phyloP scores from a whole-genome alignment of 2,797 vertebrate genomes.

The Trematocara caparti region DNA sequence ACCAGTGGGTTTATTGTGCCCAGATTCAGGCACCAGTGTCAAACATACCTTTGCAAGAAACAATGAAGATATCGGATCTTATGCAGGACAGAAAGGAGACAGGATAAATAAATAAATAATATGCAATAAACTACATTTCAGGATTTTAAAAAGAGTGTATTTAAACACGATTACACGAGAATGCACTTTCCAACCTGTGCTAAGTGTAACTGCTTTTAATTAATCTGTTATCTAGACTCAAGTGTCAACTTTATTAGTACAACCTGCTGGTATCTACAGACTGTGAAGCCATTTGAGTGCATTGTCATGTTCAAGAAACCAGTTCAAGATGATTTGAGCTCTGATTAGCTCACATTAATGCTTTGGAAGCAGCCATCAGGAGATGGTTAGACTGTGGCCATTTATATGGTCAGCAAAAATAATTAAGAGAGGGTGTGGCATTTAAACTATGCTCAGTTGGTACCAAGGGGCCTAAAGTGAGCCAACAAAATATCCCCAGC shows the following conservation, averaged over 20 bases:
- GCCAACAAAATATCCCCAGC: not conserved
- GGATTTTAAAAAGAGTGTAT: not conserved
- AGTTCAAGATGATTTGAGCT: not conserved
- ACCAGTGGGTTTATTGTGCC: not conserved
- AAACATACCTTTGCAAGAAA: conserved; percentile 70
- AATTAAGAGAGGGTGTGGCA: not conserved
- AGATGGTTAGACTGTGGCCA: not conserved
- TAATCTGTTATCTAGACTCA: not conserved
- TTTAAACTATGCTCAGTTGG: not conserved
- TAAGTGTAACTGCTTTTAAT: not conserved
- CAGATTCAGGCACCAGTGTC: conserved; percentile 14
- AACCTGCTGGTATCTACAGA: not conserved
- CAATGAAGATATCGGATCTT: conserved; percentile 70
- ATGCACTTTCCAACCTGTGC: not conserved
- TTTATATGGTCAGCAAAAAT: not conserved
- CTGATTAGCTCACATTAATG: not conserved
- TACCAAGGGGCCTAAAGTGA: not conserved
- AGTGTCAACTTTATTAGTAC: not conserved
- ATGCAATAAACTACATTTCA: not conserved
- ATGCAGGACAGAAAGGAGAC: conserved; percentile 56
- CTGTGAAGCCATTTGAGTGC: not conserved
- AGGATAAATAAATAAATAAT: not conserved
- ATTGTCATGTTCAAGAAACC: not conserved
- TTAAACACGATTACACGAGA: not conserved
- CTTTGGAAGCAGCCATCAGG: not conserved